Evolutionary conservation across 2,888 invertebrate species (phyloP), one percentile per base, ranked within the genome.

Genomic region (Cephus runcator): DNA sequence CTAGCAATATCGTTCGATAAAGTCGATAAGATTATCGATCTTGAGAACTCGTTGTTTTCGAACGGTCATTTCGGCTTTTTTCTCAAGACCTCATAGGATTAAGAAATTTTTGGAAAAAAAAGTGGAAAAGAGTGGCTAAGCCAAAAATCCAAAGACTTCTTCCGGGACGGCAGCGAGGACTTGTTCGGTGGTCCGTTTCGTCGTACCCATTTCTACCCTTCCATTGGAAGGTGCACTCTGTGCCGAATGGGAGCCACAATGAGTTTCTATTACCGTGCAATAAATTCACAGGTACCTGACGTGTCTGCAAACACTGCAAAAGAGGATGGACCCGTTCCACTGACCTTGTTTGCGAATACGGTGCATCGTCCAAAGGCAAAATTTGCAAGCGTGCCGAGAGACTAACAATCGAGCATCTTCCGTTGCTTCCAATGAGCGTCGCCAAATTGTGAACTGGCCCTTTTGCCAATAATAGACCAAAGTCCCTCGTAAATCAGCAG

Each of bases 401-500:
- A 80, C 80, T 82, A 85, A 85, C 56, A 23, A 56, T 56, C 15
- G 56, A 23, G 23, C 9, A 2, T 23, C 56, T 9, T 23, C 56
- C 4, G 23, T 2, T 1, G 56, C 23, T 15, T 15, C 40, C 23
- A 23, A 23, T 2, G 23, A 9, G 9, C 56, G 23, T 56, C 56
- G 56, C 23, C 23, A 56, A 56, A 56, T 2, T 56, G 56, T 6
- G 56, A 56, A 56, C 9, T 0, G 56, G 23, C 56, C 56, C 56
- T 56, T 56, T 56, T 23, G 56, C 56, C 23, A 56, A 56, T 23
- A 56, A 56, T 56, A 56, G 6, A 15, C 56, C 15, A 9, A 15
- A 56, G 56, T 76, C 79, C 80, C 79, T 77, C 82, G 81, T 88
- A 89, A 89, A 90, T 89, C 86, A 88, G 79, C 73, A 69, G 84